These are phyloP conservation scores for Chascanopsetta lugubris DNA, from an alignment of 2,113 vertebrate species.

Conservation along the genomic window DNA sequence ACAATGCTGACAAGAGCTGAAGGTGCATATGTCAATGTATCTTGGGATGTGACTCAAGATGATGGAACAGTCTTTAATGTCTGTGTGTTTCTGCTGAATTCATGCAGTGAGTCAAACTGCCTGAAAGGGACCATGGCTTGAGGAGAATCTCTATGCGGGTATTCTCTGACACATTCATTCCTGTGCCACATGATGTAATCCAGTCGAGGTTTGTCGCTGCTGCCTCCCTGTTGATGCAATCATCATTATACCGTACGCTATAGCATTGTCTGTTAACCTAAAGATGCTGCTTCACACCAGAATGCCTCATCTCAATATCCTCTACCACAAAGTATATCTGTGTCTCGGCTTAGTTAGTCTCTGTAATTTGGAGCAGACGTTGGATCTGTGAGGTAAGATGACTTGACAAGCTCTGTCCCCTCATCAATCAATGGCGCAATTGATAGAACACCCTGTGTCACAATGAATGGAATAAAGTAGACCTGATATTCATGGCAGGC, in stretches of 20 bases:
- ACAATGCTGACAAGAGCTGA: background rate
- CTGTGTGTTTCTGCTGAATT: constrained; percentile 1
- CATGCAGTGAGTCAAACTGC: constrained; percentile 22
- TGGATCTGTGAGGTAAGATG: background rate
- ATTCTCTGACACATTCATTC: constrained; percentile 19
- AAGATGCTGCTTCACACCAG: background rate
- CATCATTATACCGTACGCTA: background rate
- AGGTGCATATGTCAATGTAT: background rate
- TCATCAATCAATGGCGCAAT: no score
- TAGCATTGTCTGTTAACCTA: background rate
- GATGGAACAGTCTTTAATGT: constrained; percentile 20
- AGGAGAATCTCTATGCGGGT: background rate
- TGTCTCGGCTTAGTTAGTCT: background rate
- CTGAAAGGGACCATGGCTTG: constrained; percentile 7
- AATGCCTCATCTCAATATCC: background rate
- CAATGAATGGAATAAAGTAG: no score
- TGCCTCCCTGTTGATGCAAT: background rate
- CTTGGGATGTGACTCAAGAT: constrained; percentile 27
- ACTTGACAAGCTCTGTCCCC: background rate
- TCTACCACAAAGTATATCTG: background rate
- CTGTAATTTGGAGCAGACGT: background rate
- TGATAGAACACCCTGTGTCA: no score
- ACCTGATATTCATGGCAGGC: no score
- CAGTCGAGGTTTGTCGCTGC: background rate
- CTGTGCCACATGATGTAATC: constrained; percentile 18